Conservation (phyloP, 2,113 vertebrate genomes). For the Pituophis catenifer region DNA sequence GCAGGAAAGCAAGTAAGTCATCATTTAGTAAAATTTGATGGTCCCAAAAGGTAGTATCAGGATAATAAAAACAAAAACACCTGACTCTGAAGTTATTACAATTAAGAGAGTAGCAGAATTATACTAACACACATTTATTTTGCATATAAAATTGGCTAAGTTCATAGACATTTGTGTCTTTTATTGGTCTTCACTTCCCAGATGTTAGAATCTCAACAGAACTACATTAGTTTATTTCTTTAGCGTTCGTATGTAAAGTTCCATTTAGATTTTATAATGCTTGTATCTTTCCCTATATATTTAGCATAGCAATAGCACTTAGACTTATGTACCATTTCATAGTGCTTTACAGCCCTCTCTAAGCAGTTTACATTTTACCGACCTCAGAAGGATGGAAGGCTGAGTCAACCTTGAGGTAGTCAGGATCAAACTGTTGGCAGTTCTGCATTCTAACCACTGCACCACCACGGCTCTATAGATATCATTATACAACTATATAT, state of each 20-base stretch:
- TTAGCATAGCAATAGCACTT: not conserved
- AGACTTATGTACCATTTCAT: not conserved
- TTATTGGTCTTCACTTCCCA: not conserved
- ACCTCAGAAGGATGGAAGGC: not conserved
- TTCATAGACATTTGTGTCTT: not conserved
- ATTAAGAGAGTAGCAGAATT: slow-evolving; percentile 28
- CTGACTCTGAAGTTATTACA: slow-evolving; percentile 34
- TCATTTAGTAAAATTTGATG: slow-evolving; percentile 29
- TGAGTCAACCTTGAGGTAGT: not conserved
- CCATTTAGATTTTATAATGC: not conserved
- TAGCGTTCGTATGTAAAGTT: not conserved
- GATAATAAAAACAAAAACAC: slow-evolving; percentile 57
- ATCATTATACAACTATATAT: not conserved
- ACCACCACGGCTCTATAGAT: not conserved
- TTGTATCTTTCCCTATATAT: not conserved
- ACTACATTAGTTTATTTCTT: not conserved
- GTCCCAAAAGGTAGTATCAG: slow-evolving; percentile 22
- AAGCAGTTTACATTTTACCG: not conserved
- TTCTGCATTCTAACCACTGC: not conserved
- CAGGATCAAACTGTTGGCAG: not conserved
- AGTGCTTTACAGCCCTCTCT: not conserved
- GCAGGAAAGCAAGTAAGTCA: slow-evolving; percentile 45
- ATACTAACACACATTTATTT: not conserved
- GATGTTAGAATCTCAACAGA: not conserved
- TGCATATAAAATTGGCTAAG: not conserved